Evolutionary conservation across 2,113 vertebrate species (phyloP), one percentile per base, ranked within the genome.

Genomic region (Acrocephalus kingi): DNA sequence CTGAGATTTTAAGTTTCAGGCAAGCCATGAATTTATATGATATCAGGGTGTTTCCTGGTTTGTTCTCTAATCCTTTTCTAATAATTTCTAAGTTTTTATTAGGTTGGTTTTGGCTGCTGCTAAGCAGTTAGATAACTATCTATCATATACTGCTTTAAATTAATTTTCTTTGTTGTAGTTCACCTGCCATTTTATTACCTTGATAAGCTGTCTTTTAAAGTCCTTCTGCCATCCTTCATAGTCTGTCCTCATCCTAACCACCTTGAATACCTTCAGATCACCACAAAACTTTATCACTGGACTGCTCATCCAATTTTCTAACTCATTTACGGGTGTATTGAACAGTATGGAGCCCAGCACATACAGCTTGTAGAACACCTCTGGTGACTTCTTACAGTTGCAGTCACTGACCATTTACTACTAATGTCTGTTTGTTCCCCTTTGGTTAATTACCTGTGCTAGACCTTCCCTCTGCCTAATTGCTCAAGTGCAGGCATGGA

Each of bases 131-230:
- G 18, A 20, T 85, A 81, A 35, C 82, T 85, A 59, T 91, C 71
- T 90, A 39, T 89, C 73, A 87, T 59, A 43, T 21, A 63, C 18
- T 1, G 1, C 39, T 81, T 90, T 72, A 90, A 83, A 92, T 90
- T 90, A 9, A 86, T 93, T 90, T 43, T 88, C 46, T 86, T 74
- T 56, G 11, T 45, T 84, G 19, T 72, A 55, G 49, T 87, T 87
- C 62, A 89, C 56, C 35, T 94, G 52, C 52, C 28, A 56, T 95
- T 87, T 93, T 94, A 89, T 78, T 92, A 39, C 87, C 52, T 72
- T 89, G 79, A 80, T 55, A 51, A 22, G 11, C 75, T 94, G 64
- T 84, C 80, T 71, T 92, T 21, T 67, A 25, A 93, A 75, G 64
- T 67, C 51, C 33, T 95, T 85, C 54, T 86, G 71, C 75, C 83